Base-by-base conservation (phyloP, 2,888 invertebrate genomes). In the Heterodera filipjevi region DNA sequence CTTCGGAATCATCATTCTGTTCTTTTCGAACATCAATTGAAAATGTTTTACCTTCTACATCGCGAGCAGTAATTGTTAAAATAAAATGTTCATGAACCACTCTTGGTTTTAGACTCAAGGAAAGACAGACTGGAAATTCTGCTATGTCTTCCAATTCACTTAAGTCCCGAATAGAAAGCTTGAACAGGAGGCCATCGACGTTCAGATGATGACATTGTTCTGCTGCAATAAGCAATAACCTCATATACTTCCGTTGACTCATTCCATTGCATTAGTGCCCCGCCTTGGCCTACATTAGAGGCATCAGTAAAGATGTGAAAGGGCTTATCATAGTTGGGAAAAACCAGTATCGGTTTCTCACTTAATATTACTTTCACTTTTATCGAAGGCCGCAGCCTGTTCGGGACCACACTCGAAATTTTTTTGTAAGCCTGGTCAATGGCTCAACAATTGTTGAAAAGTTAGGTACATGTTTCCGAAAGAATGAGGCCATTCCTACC, bases 401-500 rank as follows among this genome's bases (percentile, higher is more conserved):
- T 82, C 79, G 2, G 68, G 32, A 19, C 19, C 44, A 85, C 85
- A 86, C 22, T 46, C 27, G 71, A 84, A 86, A 1, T 35, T 76
- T 76, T 22, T 66, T 83, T 1, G 77, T 44, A 14, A 86, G 75
- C n/a, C 68, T 27, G 39, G 75, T 71, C 14, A 86, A 22, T 19
- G 53, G 53, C 19, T 53, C 53, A 5, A 53, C 53, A 5, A 22
- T 53, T 3, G 53, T 53, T 46, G 83, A 32, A 44, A 85, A 84
- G 19, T 79, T 33, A 0, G 59, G 12, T 16, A 83, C 77, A 59
- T 75, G 84, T 66, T 80, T 44, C 10, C 84, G 19, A 27, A 71
- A 85, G 32, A 83, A 83, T 1, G 79, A 72, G 1, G 76, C 81
- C 46, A 81, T n/a, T n/a, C n/a, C n/a, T n/a, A n/a, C n/a, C n/a